Evolutionary conservation across 1,140 invertebrate species (phyloP), one percentile per base, ranked within the genome.

Genomic region (Sesamia nonagrioides): DNA sequence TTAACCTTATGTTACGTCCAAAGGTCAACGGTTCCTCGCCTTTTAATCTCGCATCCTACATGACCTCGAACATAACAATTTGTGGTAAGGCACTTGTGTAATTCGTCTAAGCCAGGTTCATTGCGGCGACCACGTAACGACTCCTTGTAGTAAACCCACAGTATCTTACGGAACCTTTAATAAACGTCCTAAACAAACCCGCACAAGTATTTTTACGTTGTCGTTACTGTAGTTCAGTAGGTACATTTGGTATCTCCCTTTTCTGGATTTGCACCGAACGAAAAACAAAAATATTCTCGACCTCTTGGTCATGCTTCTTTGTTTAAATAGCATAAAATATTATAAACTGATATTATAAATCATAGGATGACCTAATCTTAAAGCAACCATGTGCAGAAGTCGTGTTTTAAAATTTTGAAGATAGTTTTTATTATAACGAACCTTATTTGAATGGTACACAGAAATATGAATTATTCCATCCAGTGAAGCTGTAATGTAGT

Each of bases 11-110:
- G 60, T 63, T 63, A 61, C 37, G 60, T 18, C 17, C 7, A 42
- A 37, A 18, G 60, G 60, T 63, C 60, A 63, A 63, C 18, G 60
- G 37, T 63, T 63, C 8, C n/a, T 63, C 35, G 17, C 35, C 33
- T 63, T 63, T 63, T 42, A 63, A 63, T 63, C 60, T 40, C 60
- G n/a, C n/a, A 8, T 40, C n/a, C 35, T 63, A 63, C 60, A 42
- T 5, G 37, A 37, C 35, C 60, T 63, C 37, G 37, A 42, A 63
- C 60, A 63, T 13, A 63, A 63, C 60, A 63, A 63, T 63, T 63
- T 63, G 60, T 33, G 37, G 37, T 63, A 5, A 27, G 18, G 35
- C 37, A 18, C 35, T 42, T 11, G n/a, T 27, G 63, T n/a, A 50
- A 68, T 48, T 68, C 45, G 11, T 68, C 63, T 27, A 48, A 48